phyloP scores from a whole-genome alignment of 2,797 vertebrate genomes.

The Tokudaia muenninki region DNA sequence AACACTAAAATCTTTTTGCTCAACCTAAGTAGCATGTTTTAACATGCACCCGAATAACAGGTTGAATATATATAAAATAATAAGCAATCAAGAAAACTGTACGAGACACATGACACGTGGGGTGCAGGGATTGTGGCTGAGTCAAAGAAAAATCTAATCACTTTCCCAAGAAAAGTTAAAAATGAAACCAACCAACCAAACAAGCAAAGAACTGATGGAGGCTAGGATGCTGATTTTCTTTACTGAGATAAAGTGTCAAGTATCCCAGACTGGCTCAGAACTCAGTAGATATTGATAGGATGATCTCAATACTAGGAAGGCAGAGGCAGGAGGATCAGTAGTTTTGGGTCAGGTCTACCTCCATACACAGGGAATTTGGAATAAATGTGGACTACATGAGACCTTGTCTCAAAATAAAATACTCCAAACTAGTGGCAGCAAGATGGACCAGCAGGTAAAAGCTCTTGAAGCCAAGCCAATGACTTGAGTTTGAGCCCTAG shows the following conservation, averaged over 20 bases:
- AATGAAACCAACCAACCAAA: neutral
- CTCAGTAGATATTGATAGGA: too few relatives aligned
- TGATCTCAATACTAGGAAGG: neutral
- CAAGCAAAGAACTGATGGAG: neutral
- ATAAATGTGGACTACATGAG: neutral
- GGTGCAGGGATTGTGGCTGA: conserved; percentile 63
- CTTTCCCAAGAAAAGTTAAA: neutral
- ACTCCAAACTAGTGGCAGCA: neutral
- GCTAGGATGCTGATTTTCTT: neutral
- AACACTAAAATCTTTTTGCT: conserved; percentile 79
- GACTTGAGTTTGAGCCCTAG: neutral
- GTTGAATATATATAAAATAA: conserved; percentile 84
- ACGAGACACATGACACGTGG: conserved; percentile 64
- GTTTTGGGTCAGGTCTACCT: neutral
- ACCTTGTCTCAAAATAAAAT: neutral
- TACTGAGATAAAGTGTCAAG: neutral
- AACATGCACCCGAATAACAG: conserved; percentile 87
- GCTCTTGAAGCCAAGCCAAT: neutral
- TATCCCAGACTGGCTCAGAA: neutral
- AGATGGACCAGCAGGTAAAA: neutral
- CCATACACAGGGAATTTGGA: neutral
- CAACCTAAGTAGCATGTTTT: conserved; percentile 86
- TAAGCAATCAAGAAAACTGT: conserved; percentile 85
- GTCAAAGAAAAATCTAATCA: neutral
- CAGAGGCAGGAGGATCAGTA: neutral